Evolutionary conservation across 2,888 invertebrate species (phyloP), one percentile per base, ranked within the genome.

Genomic region (Oligia strigilis): DNA sequence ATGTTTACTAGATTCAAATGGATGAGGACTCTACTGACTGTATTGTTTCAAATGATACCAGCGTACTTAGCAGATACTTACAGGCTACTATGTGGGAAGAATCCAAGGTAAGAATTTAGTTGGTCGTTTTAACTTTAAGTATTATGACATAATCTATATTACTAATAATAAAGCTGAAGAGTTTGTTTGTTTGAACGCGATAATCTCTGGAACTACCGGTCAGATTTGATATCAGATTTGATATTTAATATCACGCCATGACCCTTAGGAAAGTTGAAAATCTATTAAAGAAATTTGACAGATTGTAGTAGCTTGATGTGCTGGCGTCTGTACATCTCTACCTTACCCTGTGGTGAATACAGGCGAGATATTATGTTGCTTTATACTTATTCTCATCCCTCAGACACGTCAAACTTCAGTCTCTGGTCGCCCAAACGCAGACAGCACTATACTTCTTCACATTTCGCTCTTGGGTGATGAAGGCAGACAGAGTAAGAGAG

Each of bases 31-130:
- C 40, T 90, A 0, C 0, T 89, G 4, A 77, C 79, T 0, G 1
- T 84, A 4, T 29, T 90, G 1, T 80, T 89, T n/a, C 90, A 89
- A 83, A 5, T 83, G 0, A 67, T 85, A 71, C 90, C 90, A 49
- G 84, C 90, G 0, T 82, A 80, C 46, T 1, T 89, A 17, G 80
- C 66, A 0, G 90, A 90, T 49, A 3, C 72, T 0, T 79, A 55
- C 58, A 72, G 83, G 17, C 19, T 67, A 1, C 14, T 89, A 1
- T n/a, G 49, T 3, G 84, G 90, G 4, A 90, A 86, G 46, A 67
- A n/a, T 29, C 77, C 87, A 0, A 72, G 79, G 90, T 90, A 79
- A 84, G 69, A 23, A 29, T 36, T 55, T 14, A 14, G 8, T 46
- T 29, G 1, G 1, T 52, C 1, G 6, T 9, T 65, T 17, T 23